phyloP scores from a whole-genome alignment of 30 jellyfish, hydroid and myxozoan genomes.

The Aurelia coerulea region DNA sequence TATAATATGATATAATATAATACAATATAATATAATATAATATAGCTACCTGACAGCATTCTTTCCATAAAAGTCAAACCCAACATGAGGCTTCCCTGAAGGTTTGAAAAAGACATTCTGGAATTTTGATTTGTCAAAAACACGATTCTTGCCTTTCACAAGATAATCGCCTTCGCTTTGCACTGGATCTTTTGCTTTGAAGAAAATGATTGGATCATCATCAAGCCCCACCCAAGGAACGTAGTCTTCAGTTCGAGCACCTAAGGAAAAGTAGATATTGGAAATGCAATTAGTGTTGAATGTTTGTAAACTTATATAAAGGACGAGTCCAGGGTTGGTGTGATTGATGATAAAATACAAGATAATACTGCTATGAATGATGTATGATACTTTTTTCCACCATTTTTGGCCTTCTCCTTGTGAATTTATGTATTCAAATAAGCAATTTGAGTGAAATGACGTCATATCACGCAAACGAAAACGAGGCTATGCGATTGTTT shows the following conservation, averaged over 20 bases:
- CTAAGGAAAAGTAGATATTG: background rate
- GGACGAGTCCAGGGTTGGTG: too few relatives aligned
- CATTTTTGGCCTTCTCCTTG: too few relatives aligned
- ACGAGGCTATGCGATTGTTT: too few relatives aligned
- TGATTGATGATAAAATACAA: too few relatives aligned
- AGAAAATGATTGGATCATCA: background rate
- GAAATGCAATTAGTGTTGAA: too few relatives aligned
- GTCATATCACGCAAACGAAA: too few relatives aligned
- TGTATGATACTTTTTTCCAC: too few relatives aligned
- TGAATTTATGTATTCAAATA: too few relatives aligned
- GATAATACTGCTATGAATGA: too few relatives aligned
- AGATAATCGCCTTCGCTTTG: background rate
- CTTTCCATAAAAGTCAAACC: constrained; percentile 8
- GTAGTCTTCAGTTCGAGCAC: constrained; percentile 6
- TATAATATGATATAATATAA: too few relatives aligned
- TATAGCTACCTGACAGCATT: background rate
- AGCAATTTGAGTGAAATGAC: too few relatives aligned
- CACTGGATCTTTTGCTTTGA: background rate
- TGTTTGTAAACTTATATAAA: too few relatives aligned
- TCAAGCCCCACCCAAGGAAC: constrained; percentile 4
- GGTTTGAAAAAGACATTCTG: background rate
- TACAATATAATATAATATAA: background rate
- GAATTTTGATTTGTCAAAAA: constrained; percentile 1
- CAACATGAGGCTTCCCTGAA: background rate
- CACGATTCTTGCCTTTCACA: constrained; percentile 5